Base-by-base conservation (phyloP, 2,113 vertebrate genomes). In the Apodemus speciosus region DNA sequence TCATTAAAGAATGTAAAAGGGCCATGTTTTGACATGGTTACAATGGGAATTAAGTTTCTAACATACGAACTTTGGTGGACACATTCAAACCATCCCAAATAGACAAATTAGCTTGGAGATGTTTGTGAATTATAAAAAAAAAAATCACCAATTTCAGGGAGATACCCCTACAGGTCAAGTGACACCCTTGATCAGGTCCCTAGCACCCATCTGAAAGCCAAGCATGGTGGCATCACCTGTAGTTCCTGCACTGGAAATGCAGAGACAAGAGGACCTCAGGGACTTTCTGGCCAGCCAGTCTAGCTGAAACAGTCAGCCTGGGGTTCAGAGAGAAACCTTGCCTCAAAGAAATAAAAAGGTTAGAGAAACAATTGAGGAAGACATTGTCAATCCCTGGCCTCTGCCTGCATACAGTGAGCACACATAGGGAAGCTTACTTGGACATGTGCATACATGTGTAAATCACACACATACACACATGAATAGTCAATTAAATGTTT, bases 51-150 rank as follows among this genome's bases (percentile, higher is more conserved):
- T 83, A 64, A 53, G 15, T 93, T 89, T 66, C 43, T 8, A 93
- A 32, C 56, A 64, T 32, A 43, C 35, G 46, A 81, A 73, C 77
- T 89, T 75, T 89, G 58, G n/a, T 60, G 68, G n/a, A 83, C 46
- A 83, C 21, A 73, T 84, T 25, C 53, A 81, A 83, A 75, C n/a
- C 23, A 51, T 64, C 62, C 21, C 56, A 62, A 66, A 38, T 46
- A 81, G 68, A 56, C 49, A 90, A 58, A 80, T 88, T 91, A 88
- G 40, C 81, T 69, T 91, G 32, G 15, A 91, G 27, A 62, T 79
- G 21, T 56, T 71, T 69, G 49, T 80, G 15, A 69, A 93, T 68
- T 90, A 72, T 66, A 76, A 83, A 85, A 79, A 35, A 35, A 60
- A 35, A 72, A 32, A 0, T 51, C 25, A 51, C 76, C 32, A 80